Evolutionary conservation across 1,140 invertebrate genomes (phyloP).

Genomic region (Papilio polyxenes): DNA sequence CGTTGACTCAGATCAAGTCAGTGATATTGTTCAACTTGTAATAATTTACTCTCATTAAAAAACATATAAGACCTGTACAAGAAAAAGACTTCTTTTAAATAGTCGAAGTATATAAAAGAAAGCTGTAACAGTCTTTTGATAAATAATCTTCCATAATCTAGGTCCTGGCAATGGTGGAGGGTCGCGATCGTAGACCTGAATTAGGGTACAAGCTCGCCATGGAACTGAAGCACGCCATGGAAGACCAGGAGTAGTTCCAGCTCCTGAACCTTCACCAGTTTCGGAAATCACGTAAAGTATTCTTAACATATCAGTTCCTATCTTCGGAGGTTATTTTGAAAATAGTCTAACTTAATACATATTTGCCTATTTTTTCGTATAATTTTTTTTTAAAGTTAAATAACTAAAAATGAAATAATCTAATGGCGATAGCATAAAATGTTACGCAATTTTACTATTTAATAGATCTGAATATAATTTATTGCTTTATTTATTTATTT

Average conservation of each 20-base stretch:
- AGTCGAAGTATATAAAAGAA: background rate
- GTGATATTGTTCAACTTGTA: background rate
- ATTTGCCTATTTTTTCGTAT: too few relatives aligned
- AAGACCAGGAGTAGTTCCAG: constrained; percentile 53
- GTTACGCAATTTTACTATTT: background rate
- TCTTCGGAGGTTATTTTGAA: background rate
- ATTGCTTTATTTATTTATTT: background rate
- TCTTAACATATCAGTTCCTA: background rate
- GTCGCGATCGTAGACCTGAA: constrained; percentile 91
- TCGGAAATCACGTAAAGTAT: background rate
- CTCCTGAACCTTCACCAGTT: background rate
- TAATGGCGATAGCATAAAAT: background rate
- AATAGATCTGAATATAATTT: background rate
- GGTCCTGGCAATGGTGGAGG: constrained; percentile 92
- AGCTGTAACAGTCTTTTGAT: background rate
- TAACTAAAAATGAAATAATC: background rate
- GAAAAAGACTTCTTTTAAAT: too few relatives aligned
- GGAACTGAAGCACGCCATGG: constrained; percentile 86
- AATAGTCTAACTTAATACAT: background rate
- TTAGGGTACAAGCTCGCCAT: constrained; percentile 93
- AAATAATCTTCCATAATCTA: constrained; percentile 56
- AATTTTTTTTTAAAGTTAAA: too few relatives aligned
- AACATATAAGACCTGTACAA: too few relatives aligned
- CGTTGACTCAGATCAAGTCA: constrained; percentile 85
- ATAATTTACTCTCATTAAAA: background rate